phyloP scores from a whole-genome alignment of 2,888 invertebrate genomes.

The Xanthia icteritia region DNA sequence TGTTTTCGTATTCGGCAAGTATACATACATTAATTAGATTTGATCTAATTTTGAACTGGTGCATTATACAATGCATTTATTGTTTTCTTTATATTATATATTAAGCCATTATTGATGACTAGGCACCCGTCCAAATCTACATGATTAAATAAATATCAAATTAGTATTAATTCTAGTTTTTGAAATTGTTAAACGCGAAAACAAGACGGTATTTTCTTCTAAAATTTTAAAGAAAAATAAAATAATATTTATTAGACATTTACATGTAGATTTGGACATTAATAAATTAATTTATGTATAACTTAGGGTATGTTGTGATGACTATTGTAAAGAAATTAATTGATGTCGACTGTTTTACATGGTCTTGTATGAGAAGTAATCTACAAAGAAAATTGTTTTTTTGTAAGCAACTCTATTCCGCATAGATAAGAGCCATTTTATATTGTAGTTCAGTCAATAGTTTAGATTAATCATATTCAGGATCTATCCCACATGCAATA shows the following conservation, averaged over 20 bases:
- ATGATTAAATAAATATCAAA: constrained; percentile 16
- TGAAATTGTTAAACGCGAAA: constrained; percentile 33
- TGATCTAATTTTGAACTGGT: constrained; percentile 51
- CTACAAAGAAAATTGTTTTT: constrained; percentile 32
- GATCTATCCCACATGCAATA: constrained; percentile 21
- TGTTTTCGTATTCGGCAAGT: neutral
- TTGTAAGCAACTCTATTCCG: constrained; percentile 31
- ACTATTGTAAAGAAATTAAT: constrained; percentile 38
- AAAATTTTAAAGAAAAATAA: constrained; percentile 20
- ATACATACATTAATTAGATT: constrained; percentile 50
- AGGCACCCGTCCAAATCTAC: constrained; percentile 42
- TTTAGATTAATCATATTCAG: constrained; percentile 3
- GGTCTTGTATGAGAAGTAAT: constrained; percentile 6
- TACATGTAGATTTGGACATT: constrained; percentile 47
- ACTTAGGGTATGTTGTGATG: constrained; percentile 11
- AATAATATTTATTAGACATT: constrained; percentile 15
- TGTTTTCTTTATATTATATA: constrained; percentile 9
- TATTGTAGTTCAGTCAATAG: constrained; percentile 43
- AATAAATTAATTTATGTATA: constrained; percentile 19
- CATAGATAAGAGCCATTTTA: constrained; percentile 26
- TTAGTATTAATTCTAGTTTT: constrained; percentile 37
- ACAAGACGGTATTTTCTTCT: constrained; percentile 42
- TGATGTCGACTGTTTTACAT: constrained; percentile 23
- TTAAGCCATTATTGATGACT: neutral
- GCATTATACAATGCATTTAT: constrained; percentile 60